Base-by-base conservation (phyloP, 1,140 invertebrate genomes). In the Lepidurus arcticus region DNA sequence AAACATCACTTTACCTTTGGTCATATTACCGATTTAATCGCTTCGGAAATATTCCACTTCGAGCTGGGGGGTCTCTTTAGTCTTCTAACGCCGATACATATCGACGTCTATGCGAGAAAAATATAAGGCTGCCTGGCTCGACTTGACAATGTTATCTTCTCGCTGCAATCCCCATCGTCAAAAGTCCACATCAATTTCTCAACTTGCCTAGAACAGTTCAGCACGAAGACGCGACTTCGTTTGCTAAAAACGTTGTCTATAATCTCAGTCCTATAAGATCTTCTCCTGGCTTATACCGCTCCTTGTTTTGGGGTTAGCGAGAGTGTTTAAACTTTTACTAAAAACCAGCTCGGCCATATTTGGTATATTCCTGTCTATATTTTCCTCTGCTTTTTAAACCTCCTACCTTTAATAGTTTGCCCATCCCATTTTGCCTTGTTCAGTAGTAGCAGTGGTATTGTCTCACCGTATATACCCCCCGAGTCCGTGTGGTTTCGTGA, bases 51-150 rank as follows among this genome's bases (percentile, higher is more conserved):
- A 65, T n/a, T 65, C 16, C 1, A 21, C 9, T 65, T 65, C 53
- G 16, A 65, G 6, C 53, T 65, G 53, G 53, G 53, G 53, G 53
- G 53, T 65, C 53, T 65, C 53, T 65, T n/a, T 65, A n/a, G 53
- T 65, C 34, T 34, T 34, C 34, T 47, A 65, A 65, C 16, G 53
- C 53, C 53, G n/a, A 65, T 65, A 13, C n/a, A 9, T 21, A 65
- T 65, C 13, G 21, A 65, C n/a, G 21, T 34, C 34, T 34, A 65
- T 65, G 53, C 53, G 6, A 65, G 53, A 65, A 65, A 65, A 16
- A 9, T 13, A 21, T 21, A 21, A 13, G 53, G 21, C 21, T 65
- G 16, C 16, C 21, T 65, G 16, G 53, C 21, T 16, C 7, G 9
- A 65, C 0, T 21, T 13, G 1, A 65, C 53, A 65, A 16, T 21